Evolutionary conservation across 35 echinoderm and acorn worm species (phyloP), one percentile per base, ranked within the genome.

Genomic region (Ptychodera flava): DNA sequence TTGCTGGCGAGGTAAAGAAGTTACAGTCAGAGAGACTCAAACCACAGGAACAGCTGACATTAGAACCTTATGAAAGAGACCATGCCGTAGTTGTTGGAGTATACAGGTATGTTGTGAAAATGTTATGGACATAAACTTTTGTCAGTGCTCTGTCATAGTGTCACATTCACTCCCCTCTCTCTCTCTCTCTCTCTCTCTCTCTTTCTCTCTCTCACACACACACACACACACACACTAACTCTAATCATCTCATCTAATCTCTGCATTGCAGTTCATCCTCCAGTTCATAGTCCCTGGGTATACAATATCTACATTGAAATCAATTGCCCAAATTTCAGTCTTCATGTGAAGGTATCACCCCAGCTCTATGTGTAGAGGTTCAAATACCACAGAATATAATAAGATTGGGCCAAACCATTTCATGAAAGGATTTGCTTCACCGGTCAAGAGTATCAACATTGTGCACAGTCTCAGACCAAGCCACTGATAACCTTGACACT

Each of bases 51-150:
- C 95, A 98, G 85, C 76, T 98, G 90, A 98, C 95, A 35, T 77
- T 98, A 77, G 95, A 98, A 88, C 95, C 95, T 31, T 98, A 98
- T 77, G 95, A 98, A 78, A 92, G 95, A 98, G 95, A 98, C 53
- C 95, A 98, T 81, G 95, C 95, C 22, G 95, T 98, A 2, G 95
- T 98, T 15, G 95, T 98, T 28, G 95, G 95, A 15, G 87, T 86
- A 6, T 94, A 98, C 92, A 97, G 95, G 95, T 97, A 80, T 45
- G 77, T 16, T 45, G 33, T 30, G 10, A 76, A 1, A 1, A 27
- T 29, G 22, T 28, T 45, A 31, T 52, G 0, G 22, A 64, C 45
- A 64, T 22, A 64, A 22, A 64, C 6, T 64, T 64, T 64, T 6
- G 22, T n/a, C n/a, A n/a, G n/a, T n/a, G n/a, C n/a, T n/a, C n/a